Conservation (phyloP, 2,797 vertebrate species). For the Danio choprae region DNA sequence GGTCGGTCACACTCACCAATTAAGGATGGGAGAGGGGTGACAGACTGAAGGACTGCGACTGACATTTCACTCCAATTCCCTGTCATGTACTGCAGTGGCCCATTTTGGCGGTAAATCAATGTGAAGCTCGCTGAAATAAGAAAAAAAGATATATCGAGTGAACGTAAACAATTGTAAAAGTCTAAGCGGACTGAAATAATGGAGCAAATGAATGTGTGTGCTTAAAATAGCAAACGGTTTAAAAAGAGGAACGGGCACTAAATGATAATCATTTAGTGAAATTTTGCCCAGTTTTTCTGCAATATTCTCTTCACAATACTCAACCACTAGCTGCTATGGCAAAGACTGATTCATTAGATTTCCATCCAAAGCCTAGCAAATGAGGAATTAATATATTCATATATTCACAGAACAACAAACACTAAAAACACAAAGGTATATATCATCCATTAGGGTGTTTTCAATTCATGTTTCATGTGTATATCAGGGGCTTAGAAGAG, state of each 20-base stretch:
- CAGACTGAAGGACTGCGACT: constrained; percentile 16
- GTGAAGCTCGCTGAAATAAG: not conserved
- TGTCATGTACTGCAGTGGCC: constrained; percentile 6
- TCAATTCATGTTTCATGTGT: constrained; percentile 31
- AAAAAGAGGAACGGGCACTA: constrained; percentile 12
- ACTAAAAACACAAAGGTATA: constrained; percentile 27
- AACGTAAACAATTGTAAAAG: not conserved
- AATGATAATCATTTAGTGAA: constrained; percentile 38
- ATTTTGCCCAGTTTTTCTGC: constrained; percentile 29
- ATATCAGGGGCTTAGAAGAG: constrained; percentile 1
- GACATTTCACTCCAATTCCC: constrained; percentile 31
- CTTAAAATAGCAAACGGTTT: constrained; percentile 1
- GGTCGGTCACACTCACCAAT: constrained; percentile 25
- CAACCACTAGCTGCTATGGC: constrained; percentile 20
- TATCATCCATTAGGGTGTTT: constrained; percentile 19
- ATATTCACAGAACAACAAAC: constrained; percentile 11
- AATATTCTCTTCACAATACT: constrained; percentile 13
- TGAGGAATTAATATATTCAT: constrained; percentile 15
- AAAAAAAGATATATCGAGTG: not conserved
- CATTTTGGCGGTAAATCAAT: constrained; percentile 17
- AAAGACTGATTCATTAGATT: not conserved
- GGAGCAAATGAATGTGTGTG: not conserved
- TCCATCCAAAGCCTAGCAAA: constrained; percentile 25
- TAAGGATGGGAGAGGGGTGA: constrained; percentile 16
- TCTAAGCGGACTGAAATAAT: not conserved